These are phyloP conservation scores for Bungarus multicinctus DNA, from an alignment of 2,113 vertebrate genomes.

Conservation along the genomic window DNA sequence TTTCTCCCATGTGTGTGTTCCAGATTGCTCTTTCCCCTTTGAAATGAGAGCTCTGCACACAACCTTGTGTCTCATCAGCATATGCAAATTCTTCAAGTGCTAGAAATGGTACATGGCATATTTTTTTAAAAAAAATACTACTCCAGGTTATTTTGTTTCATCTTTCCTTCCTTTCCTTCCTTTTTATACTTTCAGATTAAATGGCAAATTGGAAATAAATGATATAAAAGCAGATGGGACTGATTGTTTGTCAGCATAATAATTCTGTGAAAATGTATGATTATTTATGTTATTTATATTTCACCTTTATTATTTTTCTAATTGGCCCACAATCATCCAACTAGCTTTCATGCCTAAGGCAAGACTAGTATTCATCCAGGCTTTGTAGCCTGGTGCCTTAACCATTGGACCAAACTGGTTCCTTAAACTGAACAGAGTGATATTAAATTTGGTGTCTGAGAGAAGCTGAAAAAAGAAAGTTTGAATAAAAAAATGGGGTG, in stretches of 20 bases:
- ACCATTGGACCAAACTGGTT: neutral
- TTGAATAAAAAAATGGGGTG: neutral
- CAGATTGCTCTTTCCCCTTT: neutral
- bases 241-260: neutral
- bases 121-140: neutral
- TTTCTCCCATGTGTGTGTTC: neutral
- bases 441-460: neutral
- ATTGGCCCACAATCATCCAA: neutral
- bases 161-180: neutral
- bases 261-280: neutral
- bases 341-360: neutral
- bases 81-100: constrained; percentile 12
- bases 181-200: neutral
- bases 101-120: constrained; percentile 6
- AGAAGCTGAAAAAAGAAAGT: neutral
- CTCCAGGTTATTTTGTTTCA: neutral
- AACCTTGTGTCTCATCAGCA: constrained; percentile 3
- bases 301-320: neutral
- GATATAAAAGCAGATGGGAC: neutral
- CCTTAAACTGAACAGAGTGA: neutral
- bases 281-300: neutral
- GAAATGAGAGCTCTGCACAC: neutral
- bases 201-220: neutral
- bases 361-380: neutral
- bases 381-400: neutral